These are phyloP conservation scores for Vimba vimba DNA, from an alignment of 2,113 vertebrate species.

Conservation along the genomic window DNA sequence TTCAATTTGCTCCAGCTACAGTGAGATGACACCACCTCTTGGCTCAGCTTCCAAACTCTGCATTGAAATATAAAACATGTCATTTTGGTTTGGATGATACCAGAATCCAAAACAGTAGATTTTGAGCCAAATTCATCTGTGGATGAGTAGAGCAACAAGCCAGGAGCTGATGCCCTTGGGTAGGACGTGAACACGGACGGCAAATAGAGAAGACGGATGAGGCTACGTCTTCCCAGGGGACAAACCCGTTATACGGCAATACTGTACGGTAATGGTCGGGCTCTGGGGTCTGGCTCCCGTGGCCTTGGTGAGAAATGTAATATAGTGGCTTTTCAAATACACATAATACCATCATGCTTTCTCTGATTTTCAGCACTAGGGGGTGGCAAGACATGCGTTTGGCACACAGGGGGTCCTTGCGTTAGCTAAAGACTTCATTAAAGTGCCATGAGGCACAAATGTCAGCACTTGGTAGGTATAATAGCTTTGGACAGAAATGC, in stretches of 20 bases:
- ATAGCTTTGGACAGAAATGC: slow-evolving; percentile 10
- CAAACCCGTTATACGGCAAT: slow-evolving; percentile 19
- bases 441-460: slow-evolving; percentile 25
- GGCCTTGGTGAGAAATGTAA: slow-evolving; percentile 48
- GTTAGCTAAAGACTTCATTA: slow-evolving; percentile 30
- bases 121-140: slow-evolving; percentile 35
- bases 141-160: not conserved
- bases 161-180: slow-evolving; percentile 31
- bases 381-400: not conserved
- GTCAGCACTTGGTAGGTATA: not conserved
- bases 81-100: slow-evolving; percentile 33
- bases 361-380: not conserved
- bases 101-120: slow-evolving; percentile 39
- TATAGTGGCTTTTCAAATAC: slow-evolving; percentile 15
- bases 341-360: slow-evolving; percentile 37
- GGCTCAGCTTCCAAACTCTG: slow-evolving; percentile 2
- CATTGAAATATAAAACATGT: slow-evolving; percentile 18
- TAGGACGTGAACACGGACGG: not conserved
- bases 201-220: slow-evolving; percentile 38
- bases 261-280: slow-evolving; percentile 34
- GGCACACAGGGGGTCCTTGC: not conserved
- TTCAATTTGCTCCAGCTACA: not conserved
- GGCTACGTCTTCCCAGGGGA: slow-evolving; percentile 39
- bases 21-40: slow-evolving; percentile 22
- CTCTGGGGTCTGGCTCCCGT: slow-evolving; percentile 41